Percentiles rank a stretch among this genome's conserved stretches.
Conservation (phyloP, 1,140 invertebrate species). For the Heliconius eleuchia region DNA sequence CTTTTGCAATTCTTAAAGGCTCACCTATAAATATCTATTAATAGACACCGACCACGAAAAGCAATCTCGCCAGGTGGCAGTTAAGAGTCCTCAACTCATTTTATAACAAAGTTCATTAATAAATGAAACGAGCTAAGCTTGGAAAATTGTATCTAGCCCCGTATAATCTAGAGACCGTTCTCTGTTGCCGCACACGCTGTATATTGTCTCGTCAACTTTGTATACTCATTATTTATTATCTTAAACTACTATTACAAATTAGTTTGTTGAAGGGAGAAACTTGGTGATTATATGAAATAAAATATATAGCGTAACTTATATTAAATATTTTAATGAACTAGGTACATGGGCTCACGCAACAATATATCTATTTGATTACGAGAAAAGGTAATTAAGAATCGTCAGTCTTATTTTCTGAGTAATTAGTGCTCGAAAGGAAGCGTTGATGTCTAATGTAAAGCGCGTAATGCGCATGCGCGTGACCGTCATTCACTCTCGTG, state of each 20-base stretch:
- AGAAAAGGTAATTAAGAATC: constrained; percentile 25
- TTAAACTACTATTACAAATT: constrained; percentile 24
- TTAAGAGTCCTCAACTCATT: constrained; percentile 68
- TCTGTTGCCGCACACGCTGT: constrained; percentile 24
- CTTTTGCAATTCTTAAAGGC: constrained; percentile 44
- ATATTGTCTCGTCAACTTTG: constrained; percentile 31
- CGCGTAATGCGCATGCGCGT: constrained; percentile 51
- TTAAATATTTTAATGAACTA: constrained; percentile 25
- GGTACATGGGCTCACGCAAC: constrained; percentile 15
- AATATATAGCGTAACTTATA: constrained; percentile 20
- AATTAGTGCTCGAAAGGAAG: constrained; percentile 43
- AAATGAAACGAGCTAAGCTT: constrained; percentile 27
- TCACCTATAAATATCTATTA: constrained; percentile 53
- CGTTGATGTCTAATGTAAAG: constrained; percentile 72
- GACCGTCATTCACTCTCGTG: constrained; percentile 49
- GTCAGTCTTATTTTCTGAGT: constrained; percentile 34
- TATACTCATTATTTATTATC: constrained; percentile 39
- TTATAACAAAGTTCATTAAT: constrained; percentile 75
- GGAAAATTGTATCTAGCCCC: constrained; percentile 49
- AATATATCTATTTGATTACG: constrained; percentile 6
- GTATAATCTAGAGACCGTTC: constrained; percentile 42
- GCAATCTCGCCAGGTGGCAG: constrained; percentile 72
- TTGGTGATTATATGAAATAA: constrained; percentile 28
- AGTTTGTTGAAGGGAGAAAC: constrained; percentile 24
- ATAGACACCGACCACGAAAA: constrained; percentile 63